These are phyloP conservation scores for Drosophila nikananu DNA, from an alignment of 1,140 invertebrate species.

Conservation along the genomic window DNA sequence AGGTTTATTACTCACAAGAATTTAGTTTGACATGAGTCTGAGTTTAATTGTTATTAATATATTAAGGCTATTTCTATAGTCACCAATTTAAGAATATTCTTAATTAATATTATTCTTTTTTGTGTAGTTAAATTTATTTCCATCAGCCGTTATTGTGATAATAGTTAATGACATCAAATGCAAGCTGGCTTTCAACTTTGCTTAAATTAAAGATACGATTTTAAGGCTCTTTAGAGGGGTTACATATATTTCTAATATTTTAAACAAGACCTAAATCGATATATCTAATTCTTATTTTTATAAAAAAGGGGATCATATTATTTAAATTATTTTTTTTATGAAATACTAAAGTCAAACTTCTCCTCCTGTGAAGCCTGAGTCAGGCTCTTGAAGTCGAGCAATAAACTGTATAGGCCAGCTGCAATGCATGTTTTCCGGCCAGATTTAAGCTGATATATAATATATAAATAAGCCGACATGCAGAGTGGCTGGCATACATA, in stretches of 20 bases:
- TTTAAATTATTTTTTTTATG: background rate
- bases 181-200: too few species aligned
- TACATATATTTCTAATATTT: background rate
- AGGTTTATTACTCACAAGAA: background rate
- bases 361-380: background rate
- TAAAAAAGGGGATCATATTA: background rate
- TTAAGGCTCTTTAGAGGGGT: background rate
- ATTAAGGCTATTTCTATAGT: background rate
- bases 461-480: conserved; percentile 6
- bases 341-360: background rate
- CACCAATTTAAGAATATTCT: too few species aligned
- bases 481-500: conserved; percentile 8
- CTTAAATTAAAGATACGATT: too few species aligned
- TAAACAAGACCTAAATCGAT: background rate
- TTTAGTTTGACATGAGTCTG: background rate
- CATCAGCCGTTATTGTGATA: too few species aligned
- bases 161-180: too few species aligned
- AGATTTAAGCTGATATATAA: conserved; percentile 13
- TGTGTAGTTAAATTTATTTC: too few species aligned
- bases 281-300: background rate
- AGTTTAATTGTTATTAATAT: background rate
- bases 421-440: conserved; percentile 28
- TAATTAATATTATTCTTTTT: too few species aligned
- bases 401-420: background rate
- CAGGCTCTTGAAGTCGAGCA: background rate